Base-by-base conservation (phyloP, 1,140 invertebrate genomes). In the Thereuonema tuberculata region DNA sequence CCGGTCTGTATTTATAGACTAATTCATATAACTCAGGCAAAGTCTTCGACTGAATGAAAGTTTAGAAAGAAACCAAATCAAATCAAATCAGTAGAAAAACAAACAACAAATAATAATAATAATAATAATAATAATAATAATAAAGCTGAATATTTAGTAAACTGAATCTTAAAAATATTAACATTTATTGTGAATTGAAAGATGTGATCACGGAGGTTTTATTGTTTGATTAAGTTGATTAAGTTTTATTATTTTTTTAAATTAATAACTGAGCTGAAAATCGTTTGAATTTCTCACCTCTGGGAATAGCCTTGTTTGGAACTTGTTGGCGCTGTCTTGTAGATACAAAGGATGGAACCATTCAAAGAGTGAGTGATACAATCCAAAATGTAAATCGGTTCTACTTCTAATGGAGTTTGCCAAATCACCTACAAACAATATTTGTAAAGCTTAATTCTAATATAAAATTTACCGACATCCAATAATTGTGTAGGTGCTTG, bases 341-440 rank as follows among this genome's bases (percentile, higher is more conserved):
- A 86, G 66, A 70, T 89, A 94, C 27, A 92, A 71, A 0, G 89
- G 89, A 75, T 95, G 87, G 67, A 82, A 95, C 91, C 91, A 94
- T 72, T 94, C 92, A 68, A 83, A 93, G 14, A 93, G 67, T 0
- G 89, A 93, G 69, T 94, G 87, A 69, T 94, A 95, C 0, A 93
- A 70, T 1, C 91, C 91, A 72, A 93, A 93, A 65, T 79, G 81
- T 0, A 93, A 65, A 27, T 78, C 66, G 2, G 80, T 78, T n/a
- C 78, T 68, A 2, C 72, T 74, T 61, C 83, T 76, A 23, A 93
- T 77, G 1, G 87, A 84, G n/a, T 73, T 64, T 0, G 84, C 77
- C 2, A 94, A 70, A 63, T 90, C 87, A 47, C 80, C 83, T 84
- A 64, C 27, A 64, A 66, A 50, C n/a, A n/a, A n/a, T n/a, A n/a